A percentile compares a stretch with the other conserved stretches of the same genome.
These are phyloP conservation scores for Mergus octosetaceus DNA, from an alignment of 2,797 vertebrate genomes.

Conservation along the genomic window DNA sequence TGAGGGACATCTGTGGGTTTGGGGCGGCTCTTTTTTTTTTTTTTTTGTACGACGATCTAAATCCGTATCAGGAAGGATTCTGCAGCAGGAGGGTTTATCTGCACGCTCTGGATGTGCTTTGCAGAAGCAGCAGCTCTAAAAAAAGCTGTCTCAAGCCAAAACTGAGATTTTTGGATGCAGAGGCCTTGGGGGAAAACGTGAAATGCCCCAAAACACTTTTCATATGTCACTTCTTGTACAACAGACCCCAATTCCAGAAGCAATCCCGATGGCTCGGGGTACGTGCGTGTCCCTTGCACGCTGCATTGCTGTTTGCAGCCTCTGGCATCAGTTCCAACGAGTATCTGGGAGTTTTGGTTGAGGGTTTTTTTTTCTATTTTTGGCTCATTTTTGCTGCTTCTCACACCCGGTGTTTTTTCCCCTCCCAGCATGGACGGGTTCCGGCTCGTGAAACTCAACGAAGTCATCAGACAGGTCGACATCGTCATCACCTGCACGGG, in stretches of 20 bases:
- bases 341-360: no score
- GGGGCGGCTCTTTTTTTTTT: fast-evolving
- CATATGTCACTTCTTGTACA: background rate
- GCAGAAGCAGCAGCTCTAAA: background rate
- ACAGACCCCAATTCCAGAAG: background rate
- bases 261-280: fast-evolving
- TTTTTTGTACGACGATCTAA: background rate
- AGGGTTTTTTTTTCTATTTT: background rate
- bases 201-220: background rate
- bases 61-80: background rate
- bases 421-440: constrained; percentile 83
- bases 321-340: fast-evolving
- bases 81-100: background rate
- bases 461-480: constrained; percentile 97
- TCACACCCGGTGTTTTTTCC: background rate
- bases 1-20: background rate
- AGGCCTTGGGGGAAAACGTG: background rate
- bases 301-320: background rate
- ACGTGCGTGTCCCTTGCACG: fast-evolving
- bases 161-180: background rate
- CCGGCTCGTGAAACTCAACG: constrained; percentile 84
- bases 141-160: fast-evolving
- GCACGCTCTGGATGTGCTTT: background rate
- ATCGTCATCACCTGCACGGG: constrained; percentile 99
- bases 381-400: background rate